A percentile compares a stretch with the other conserved stretches of the same genome.
Evolutionary conservation across 35 echinoderm and acorn worm genomes (phyloP).

Genomic region (Holothuria glaberrima): DNA sequence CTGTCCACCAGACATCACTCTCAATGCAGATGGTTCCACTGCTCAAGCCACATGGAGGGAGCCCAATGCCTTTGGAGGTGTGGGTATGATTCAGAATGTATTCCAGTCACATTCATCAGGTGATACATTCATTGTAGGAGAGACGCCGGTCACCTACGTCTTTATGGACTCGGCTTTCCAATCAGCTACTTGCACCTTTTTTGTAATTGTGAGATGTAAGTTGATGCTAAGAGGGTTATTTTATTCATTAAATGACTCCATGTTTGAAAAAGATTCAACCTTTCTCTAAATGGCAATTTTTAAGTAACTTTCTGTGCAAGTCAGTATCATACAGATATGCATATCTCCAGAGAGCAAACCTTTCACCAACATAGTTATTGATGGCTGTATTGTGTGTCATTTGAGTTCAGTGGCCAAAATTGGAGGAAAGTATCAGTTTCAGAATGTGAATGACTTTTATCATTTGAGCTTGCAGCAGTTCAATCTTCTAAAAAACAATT

Average conservation of each 20-base stretch:
- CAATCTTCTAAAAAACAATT: not conserved
- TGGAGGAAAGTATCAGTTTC: not conserved
- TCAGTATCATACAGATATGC: not conserved
- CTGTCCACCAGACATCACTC: constrained; percentile 34
- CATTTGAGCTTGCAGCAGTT: not conserved
- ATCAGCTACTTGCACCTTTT: constrained; percentile 57
- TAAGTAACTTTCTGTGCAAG: not conserved
- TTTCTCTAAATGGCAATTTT: not conserved
- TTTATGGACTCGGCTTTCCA: constrained; percentile 61
- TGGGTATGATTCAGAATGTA: constrained; percentile 6
- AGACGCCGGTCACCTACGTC: constrained; percentile 54
- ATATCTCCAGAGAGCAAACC: not conserved
- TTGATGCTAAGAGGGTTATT: not conserved
- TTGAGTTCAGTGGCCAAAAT: no score
- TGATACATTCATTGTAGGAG: constrained; percentile 62
- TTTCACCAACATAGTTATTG: no score
- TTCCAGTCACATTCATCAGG: constrained; percentile 49
- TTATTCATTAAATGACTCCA: not conserved
- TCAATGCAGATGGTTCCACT: constrained; percentile 2
- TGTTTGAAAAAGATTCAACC: no score
- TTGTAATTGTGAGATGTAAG: constrained; percentile 47
- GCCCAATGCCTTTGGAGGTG: constrained; percentile 25
- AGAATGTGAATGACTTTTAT: not conserved
- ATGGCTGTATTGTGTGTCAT: no score
- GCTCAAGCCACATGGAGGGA: not conserved